Evolutionary conservation across 2,797 vertebrate species (phyloP).

Genomic region (Scolopax bukidnonensis): DNA sequence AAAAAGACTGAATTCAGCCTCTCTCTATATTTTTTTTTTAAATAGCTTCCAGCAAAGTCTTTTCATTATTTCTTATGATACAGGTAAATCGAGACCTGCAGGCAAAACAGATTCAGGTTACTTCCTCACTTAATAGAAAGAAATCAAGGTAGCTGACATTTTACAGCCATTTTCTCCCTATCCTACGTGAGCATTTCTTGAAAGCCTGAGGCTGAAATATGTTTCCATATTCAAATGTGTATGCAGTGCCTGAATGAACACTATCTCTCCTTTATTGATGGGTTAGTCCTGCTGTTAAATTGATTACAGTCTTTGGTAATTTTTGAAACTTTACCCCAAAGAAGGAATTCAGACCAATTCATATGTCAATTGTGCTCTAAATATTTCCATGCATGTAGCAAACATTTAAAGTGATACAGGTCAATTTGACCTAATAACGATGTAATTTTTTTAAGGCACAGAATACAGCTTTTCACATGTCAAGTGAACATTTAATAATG

Average conservation of each 20-base stretch:
- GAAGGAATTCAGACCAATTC: background rate
- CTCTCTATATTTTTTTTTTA: background rate
- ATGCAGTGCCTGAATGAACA: background rate
- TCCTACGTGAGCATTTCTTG: background rate
- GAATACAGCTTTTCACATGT: slow-evolving; percentile 2
- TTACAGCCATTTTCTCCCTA: background rate
- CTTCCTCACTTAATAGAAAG: background rate
- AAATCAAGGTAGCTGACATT: background rate
- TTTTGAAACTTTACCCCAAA: background rate
- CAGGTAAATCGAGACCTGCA: background rate
- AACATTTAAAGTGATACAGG: background rate
- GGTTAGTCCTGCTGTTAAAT: slow-evolving; percentile 8
- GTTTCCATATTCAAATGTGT: background rate
- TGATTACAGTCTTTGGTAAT: background rate
- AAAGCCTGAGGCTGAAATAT: background rate
- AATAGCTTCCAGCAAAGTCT: slow-evolving; percentile 13
- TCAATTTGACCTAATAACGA: background rate
- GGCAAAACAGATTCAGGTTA: slow-evolving; percentile 30
- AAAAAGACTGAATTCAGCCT: background rate
- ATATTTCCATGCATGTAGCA: background rate
- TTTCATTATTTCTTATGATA: background rate
- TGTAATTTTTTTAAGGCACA: background rate
- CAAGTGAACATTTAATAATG: slow-evolving; percentile 3
- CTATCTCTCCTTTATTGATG: background rate
- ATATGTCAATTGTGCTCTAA: background rate